These are phyloP conservation scores for Uropsilus gracilis DNA, from an alignment of 2,113 vertebrate species.

Conservation along the genomic window DNA sequence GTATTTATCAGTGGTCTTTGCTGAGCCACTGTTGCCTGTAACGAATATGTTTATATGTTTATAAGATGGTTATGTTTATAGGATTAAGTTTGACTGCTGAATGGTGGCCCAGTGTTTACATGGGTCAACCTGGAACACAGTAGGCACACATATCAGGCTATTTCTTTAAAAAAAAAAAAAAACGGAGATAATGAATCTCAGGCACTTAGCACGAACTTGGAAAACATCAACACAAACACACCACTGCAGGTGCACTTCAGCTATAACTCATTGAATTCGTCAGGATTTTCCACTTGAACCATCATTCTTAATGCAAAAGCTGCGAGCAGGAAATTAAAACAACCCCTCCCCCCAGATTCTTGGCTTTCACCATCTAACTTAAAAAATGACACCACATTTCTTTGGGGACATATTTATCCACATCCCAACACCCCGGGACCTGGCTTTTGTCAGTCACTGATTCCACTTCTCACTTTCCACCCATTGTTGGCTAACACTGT, in stretches of 20 bases:
- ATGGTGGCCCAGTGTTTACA: neutral
- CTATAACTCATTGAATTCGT: constrained; percentile 78
- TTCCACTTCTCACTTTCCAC: neutral
- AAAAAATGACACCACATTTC: neutral
- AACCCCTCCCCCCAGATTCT: neutral
- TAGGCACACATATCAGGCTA: neutral
- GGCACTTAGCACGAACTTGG: constrained; percentile 50
- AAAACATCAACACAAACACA: constrained; percentile 71
- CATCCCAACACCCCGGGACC: neutral
- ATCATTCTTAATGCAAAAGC: constrained; percentile 64
- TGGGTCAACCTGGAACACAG: rapidly evolving
- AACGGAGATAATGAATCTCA: neutral
- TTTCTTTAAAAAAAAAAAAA: neutral
- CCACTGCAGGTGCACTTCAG: constrained; percentile 59
- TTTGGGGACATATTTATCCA: neutral
- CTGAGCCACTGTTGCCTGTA: neutral
- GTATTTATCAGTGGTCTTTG: neutral
- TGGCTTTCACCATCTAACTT: neutral
- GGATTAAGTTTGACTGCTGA: neutral
- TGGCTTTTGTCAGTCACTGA: rapidly evolving
- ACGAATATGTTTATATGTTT: no score
- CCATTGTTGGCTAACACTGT: neutral
- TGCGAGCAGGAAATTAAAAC: constrained; percentile 74
- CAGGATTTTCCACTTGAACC: constrained; percentile 67
- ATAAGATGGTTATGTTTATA: neutral